Evolutionary conservation across 1,140 invertebrate genomes (phyloP), one percentile per base, ranked within the genome.

Genomic region (Lithobius niger): DNA sequence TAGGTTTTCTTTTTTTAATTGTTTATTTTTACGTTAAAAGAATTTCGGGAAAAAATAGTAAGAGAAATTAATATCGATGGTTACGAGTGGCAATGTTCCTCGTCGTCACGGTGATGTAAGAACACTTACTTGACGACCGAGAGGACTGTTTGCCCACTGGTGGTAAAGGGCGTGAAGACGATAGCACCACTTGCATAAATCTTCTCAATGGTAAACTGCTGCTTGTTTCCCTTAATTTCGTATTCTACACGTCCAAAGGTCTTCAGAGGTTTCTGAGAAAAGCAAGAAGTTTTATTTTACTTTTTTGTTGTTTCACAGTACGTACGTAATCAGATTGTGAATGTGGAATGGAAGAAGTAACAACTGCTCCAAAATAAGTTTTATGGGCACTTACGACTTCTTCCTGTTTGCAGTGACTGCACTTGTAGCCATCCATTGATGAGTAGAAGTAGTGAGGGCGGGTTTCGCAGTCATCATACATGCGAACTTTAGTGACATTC

Each of bases 401-500:
- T 10, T 24, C 43, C 15, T 54, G 25, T 4, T 57, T 42, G 25
- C 52, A 54, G 2, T 50, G 4, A 13, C 22, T 44, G 36, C 60
- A 61, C 48, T 60, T 49, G n/a, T 61, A 49, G 22, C 60, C 60
- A 2, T 54, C 19, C 31, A 59, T 52, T 3, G 43, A 43, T 1
- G 54, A 42, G 53, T 56, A 56, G 1, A 54, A 43, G 2, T 45
- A 36, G 19, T 54, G 27, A 1, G 60, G 60, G 2, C 36, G n/a
- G 16, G 27, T 4, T 13, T 27, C 51, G 55, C 64, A 65, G 43
- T 63, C 61, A 51, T 65, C 58, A 47, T 61, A 65, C 28, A 58
- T 57, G 19, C 55, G 36, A 19, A 49, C 54, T 43, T 65, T 65
- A 42, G 64, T 65, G 1, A 65, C 57, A 31, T 65, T 65, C 21